These are phyloP conservation scores for Rutpela maculata DNA, from an alignment of 2,888 invertebrate genomes.

Conservation along the genomic window DNA sequence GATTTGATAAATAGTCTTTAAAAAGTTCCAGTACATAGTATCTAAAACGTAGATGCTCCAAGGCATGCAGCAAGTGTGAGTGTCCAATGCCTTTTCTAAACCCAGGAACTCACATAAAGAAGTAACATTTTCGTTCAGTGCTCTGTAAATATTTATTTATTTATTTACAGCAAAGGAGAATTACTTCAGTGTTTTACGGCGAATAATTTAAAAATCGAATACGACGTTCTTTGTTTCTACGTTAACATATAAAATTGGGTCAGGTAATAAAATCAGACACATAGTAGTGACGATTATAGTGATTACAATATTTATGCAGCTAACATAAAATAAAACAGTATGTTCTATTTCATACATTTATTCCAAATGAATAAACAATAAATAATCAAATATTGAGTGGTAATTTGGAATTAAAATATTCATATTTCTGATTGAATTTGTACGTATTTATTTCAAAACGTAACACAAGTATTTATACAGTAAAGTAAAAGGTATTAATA, in stretches of 20 bases:
- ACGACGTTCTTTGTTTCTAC: neutral
- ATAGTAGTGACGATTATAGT: neutral
- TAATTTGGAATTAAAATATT: slow-evolving; percentile 1
- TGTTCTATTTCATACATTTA: slow-evolving; percentile 16
- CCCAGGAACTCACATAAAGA: no score
- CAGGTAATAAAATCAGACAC: neutral
- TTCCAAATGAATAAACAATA: neutral
- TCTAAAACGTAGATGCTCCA: no score
- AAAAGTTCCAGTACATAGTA: no score
- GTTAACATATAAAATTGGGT: neutral
- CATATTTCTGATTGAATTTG: neutral
- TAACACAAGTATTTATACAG: neutral
- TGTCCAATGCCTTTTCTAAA: no score
- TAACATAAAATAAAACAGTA: slow-evolving; percentile 3
- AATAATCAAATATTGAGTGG: neutral
- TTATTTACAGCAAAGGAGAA: no score
- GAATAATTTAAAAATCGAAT: neutral
- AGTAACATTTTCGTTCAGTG: no score
- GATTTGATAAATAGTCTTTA: no score
- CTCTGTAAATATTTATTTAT: no score
- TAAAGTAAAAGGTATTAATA: slow-evolving; percentile 15
- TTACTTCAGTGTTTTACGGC: no score
- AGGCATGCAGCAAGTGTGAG: no score
- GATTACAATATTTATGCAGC: neutral
- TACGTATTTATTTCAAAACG: neutral